phyloP scores from a whole-genome alignment of 2,797 vertebrate genomes.

The Rhinophrynus dorsalis region DNA sequence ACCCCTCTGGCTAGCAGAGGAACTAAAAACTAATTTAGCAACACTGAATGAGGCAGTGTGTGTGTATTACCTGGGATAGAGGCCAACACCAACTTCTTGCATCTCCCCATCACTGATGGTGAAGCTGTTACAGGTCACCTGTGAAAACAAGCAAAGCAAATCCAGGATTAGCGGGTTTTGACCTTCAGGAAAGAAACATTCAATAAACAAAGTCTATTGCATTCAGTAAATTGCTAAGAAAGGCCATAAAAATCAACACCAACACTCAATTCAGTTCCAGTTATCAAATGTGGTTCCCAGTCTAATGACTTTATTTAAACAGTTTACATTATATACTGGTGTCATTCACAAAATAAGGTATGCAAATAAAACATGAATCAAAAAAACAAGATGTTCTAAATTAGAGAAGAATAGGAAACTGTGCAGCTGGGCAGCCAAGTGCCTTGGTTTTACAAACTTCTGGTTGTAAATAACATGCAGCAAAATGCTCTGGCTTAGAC shows the following conservation, averaged over 20 bases:
- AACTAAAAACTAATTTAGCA: slow-evolving; percentile 31
- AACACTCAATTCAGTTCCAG: slow-evolving; percentile 50
- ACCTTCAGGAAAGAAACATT: slow-evolving; percentile 45
- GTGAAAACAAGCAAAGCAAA: slow-evolving; percentile 62
- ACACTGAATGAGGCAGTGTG: slow-evolving; percentile 57
- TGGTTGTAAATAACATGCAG: slow-evolving; percentile 10
- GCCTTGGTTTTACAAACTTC: slow-evolving; percentile 1
- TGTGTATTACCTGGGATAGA: slow-evolving; percentile 89
- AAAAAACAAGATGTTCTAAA: slow-evolving; percentile 11
- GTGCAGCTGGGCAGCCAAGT: neutral
- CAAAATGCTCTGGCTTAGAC: slow-evolving; percentile 3
- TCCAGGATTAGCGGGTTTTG: slow-evolving; percentile 54
- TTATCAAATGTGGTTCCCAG: slow-evolving; percentile 43
- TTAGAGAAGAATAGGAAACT: neutral
- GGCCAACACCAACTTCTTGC: slow-evolving; percentile 89
- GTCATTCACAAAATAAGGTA: slow-evolving; percentile 48
- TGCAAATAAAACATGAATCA: neutral
- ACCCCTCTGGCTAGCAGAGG: slow-evolving; percentile 38
- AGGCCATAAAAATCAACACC: slow-evolving; percentile 48
- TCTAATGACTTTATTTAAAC: slow-evolving; percentile 39
- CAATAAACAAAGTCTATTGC: slow-evolving; percentile 51
- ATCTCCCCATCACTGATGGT: slow-evolving; percentile 93
- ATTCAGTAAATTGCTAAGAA: slow-evolving; percentile 50
- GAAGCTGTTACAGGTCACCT: slow-evolving; percentile 97
- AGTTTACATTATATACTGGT: slow-evolving; percentile 51